Evolutionary conservation across 2,797 vertebrate genomes (phyloP).

Genomic region (Dermochelys coriacea): DNA sequence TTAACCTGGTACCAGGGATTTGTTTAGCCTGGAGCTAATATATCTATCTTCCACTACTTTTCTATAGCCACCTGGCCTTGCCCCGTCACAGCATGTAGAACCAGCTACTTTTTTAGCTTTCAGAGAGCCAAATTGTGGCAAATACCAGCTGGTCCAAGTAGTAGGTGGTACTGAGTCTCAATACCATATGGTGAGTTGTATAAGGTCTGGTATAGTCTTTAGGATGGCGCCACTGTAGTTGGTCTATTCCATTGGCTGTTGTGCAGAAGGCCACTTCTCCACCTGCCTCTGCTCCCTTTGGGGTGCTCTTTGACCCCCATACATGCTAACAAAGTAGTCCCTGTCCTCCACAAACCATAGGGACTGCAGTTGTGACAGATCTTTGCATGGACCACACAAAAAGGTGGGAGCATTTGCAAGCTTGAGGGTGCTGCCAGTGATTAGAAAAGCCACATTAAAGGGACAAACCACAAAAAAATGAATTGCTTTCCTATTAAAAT

Average conservation of each 20-base stretch:
- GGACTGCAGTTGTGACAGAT: background rate
- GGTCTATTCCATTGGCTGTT: background rate
- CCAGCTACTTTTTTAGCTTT: background rate
- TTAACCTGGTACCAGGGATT: too few relatives aligned
- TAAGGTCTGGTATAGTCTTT: background rate
- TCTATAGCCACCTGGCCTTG: too few relatives aligned
- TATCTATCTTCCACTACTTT: too few relatives aligned
- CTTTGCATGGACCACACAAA: background rate
- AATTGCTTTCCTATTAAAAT: background rate
- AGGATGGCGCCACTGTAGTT: background rate
- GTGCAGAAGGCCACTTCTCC: background rate
- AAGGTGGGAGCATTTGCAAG: background rate
- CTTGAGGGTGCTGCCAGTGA: background rate
- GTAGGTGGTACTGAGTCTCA: background rate
- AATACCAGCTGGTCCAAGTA: background rate
- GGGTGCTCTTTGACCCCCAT: background rate
- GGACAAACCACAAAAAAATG: background rate
- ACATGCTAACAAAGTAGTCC: background rate
- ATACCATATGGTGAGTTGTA: background rate
- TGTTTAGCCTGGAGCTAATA: too few relatives aligned
- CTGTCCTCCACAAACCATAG: background rate
- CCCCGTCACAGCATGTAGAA: too few relatives aligned
- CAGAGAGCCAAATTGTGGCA: background rate
- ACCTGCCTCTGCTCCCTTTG: background rate
- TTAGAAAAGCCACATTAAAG: background rate